Evolutionary conservation across 1,140 invertebrate genomes (phyloP).

Genomic region (Medauroidea extradentata): DNA sequence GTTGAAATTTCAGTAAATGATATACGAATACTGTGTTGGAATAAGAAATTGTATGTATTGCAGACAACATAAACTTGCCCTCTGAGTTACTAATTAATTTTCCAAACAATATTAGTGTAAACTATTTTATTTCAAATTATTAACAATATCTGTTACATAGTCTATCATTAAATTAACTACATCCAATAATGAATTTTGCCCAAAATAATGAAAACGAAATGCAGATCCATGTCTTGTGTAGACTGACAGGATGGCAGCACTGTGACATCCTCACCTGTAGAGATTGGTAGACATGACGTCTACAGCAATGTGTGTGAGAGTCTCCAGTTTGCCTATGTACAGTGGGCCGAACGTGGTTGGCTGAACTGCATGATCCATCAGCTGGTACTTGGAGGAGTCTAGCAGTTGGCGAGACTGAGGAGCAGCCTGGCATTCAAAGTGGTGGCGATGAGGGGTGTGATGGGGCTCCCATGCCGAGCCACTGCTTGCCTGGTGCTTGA

Average conservation of each 20-base stretch:
- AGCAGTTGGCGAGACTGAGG: conserved; percentile 41
- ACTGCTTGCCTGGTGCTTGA: conserved; percentile 75
- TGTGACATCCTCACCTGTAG: conserved; percentile 37
- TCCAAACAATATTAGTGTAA: no score
- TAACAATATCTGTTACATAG: no score
- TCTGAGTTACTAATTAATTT: no score
- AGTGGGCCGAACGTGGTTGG: conserved; percentile 64
- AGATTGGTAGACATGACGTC: conserved; percentile 67
- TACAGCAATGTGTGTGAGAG: conserved; percentile 73
- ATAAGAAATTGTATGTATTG: no score
- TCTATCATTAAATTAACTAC: no score
- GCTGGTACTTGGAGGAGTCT: conserved; percentile 73
- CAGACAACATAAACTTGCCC: no score
- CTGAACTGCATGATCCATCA: conserved; percentile 84
- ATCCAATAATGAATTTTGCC: background rate
- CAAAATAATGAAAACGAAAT: background rate
- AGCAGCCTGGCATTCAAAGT: conserved; percentile 51
- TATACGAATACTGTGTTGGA: no score
- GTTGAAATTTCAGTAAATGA: no score
- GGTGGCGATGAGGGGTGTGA: conserved; percentile 50
- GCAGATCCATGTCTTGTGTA: background rate
- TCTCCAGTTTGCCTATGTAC: conserved; percentile 63
- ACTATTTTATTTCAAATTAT: no score
- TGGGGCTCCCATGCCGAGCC: conserved; percentile 73
- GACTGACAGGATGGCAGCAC: background rate